Evolutionary conservation across 2,888 invertebrate genomes (phyloP), one percentile per base, ranked within the genome.

Genomic region (Mesorhabditis sp.): DNA sequence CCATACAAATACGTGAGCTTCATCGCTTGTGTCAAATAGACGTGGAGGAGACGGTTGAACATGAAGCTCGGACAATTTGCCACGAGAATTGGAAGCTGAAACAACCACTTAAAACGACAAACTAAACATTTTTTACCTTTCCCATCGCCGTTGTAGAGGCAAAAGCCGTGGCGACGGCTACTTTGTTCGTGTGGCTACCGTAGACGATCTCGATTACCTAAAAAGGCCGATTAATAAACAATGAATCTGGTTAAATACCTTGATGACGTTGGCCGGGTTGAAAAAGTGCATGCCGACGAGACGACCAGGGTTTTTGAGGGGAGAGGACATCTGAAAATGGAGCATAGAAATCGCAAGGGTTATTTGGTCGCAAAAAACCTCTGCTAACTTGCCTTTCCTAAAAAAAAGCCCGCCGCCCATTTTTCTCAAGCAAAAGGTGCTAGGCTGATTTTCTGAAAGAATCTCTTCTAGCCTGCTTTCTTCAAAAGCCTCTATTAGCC

Each of bases 211-310:
- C 58, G 58, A 50, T 50, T n/a, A 50, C 28, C 28, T 28, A 28
- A 28, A 28, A 28, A 28, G 28, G 2, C 2, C 28, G 28, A 28
- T 28, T 28, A 28, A 28, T 28, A 28, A 28, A 28, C 28, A 28
- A 28, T 28, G 28, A 28, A 28, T 28, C 28, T 28, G 28, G 28
- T 28, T 28, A 28, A 28, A 28, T 28, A 28, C 74, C 69, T 62
- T 68, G 84, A 87, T 87, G 69, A 86, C 76, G 73, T 86, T 85
- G 0, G 87, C 85, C 4, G 87, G 87, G 42, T 86, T 86, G 78
- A 87, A 87, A 81, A 87, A 87, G 73, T 87, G 87, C 42, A 85
- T 86, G 10, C 87, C 87, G 44, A 86, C 85, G 4, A 87, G 85
- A 69, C 82, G 82, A 13, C 82, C 82, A 13, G 80, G 85, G 67